A percentile compares a stretch with the other conserved stretches of the same genome.
phyloP scores from a whole-genome alignment of 2,113 vertebrate species.

The Cochlearius cochlearius region DNA sequence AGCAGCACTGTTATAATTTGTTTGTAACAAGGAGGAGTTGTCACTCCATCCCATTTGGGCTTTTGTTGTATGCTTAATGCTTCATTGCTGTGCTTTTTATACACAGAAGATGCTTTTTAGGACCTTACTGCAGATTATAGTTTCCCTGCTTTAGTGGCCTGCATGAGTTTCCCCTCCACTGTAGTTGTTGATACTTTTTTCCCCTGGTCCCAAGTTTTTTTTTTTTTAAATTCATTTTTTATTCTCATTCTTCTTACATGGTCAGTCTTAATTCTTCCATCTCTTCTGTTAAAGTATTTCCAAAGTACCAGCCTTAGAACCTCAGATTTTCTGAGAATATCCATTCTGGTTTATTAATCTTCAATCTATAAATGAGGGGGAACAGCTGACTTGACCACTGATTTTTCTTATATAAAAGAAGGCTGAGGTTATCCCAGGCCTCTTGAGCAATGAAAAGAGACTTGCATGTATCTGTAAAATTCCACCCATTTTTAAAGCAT shows the following conservation, averaged over 20 bases:
- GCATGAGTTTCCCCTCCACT: not conserved
- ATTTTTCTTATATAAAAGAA: not conserved
- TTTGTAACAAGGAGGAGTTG: not conserved
- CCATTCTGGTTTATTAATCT: not conserved
- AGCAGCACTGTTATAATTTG: not conserved
- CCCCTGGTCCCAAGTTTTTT: not conserved
- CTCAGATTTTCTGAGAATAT: not conserved
- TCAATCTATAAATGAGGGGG: not conserved
- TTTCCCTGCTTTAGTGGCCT: not conserved
- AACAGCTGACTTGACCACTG: not conserved
- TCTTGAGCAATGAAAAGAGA: not conserved
- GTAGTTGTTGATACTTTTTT: not conserved
- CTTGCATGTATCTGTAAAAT: not conserved
- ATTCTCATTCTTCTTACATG: not conserved
- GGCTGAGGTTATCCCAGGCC: not conserved
- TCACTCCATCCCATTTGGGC: not conserved
- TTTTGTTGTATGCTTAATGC: not conserved
- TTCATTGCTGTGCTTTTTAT: not conserved
- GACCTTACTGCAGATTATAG: not conserved
- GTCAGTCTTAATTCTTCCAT: not conserved
- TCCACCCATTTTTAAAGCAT: not conserved
- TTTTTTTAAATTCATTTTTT: not conserved
- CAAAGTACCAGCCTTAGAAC: not conserved
- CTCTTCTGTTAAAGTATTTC: not conserved
- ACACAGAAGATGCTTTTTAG: not conserved